Conservation (phyloP, 2,888 invertebrate genomes). For the Brachypalpus laphriformis region DNA sequence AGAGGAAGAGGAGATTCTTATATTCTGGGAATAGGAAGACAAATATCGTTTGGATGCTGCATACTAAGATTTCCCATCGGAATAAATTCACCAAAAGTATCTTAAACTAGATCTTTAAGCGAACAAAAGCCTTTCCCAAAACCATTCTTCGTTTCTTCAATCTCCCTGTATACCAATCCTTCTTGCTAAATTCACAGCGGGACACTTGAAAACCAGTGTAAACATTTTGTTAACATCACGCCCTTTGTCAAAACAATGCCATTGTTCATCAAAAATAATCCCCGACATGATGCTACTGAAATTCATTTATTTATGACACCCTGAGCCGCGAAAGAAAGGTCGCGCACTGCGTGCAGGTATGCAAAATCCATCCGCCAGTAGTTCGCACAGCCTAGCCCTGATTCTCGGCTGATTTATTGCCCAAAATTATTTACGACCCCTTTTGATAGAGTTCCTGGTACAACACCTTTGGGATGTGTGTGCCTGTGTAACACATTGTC, state of each 20-base stretch:
- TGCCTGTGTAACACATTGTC: slow-evolving; percentile 6
- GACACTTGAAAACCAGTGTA: background rate
- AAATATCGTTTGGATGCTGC: no score
- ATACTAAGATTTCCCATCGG: no score
- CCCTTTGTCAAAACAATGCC: slow-evolving; percentile 44
- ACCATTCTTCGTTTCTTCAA: background rate
- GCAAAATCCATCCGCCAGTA: background rate
- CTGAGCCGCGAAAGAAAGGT: slow-evolving; percentile 27
- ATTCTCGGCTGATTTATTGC: slow-evolving; percentile 12
- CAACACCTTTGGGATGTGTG: background rate
- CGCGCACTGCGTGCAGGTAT: slow-evolving; percentile 34
- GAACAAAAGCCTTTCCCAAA: background rate
- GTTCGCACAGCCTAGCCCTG: background rate
- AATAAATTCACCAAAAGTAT: no score
- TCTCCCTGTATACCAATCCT: background rate
- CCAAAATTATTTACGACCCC: slow-evolving; percentile 22
- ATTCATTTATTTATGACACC: slow-evolving; percentile 12
- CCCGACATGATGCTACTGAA: slow-evolving; percentile 15
- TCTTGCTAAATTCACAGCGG: slow-evolving; percentile 6
- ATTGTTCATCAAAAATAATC: slow-evolving; percentile 13
- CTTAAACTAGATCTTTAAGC: no score
- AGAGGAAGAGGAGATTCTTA: no score
- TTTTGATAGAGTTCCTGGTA: slow-evolving; percentile 9
- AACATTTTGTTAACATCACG: slow-evolving; percentile 33
- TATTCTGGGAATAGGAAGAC: no score